phyloP scores from a whole-genome alignment of 2,888 invertebrate genomes.

The Morpho deidamia region DNA sequence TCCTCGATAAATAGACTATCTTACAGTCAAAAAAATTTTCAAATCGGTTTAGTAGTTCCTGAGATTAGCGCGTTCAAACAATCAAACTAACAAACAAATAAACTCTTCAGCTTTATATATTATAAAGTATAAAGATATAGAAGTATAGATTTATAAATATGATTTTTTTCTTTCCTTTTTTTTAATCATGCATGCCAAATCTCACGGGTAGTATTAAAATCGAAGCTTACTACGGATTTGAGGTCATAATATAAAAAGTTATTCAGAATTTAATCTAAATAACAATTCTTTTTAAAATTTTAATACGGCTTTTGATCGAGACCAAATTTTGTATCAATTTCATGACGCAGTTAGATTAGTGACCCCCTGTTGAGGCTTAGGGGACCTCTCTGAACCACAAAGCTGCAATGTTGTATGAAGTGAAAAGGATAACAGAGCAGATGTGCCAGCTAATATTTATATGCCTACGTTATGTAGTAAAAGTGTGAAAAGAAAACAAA shows the following conservation, averaged over 20 bases:
- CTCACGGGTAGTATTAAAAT: neutral
- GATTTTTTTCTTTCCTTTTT: too few relatives aligned
- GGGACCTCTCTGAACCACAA: conserved; percentile 40
- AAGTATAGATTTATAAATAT: too few relatives aligned
- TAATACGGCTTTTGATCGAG: conserved; percentile 51
- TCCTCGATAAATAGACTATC: too few relatives aligned
- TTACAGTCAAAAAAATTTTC: too few relatives aligned
- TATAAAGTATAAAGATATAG: too few relatives aligned
- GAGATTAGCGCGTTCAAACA: too few relatives aligned
- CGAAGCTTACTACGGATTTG: neutral
- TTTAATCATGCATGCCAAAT: neutral
- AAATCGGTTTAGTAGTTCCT: too few relatives aligned
- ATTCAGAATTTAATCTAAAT: conserved; percentile 28
- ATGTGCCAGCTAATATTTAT: neutral
- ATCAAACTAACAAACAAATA: too few relatives aligned
- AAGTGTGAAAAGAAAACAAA: too few relatives aligned
- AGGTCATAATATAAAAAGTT: conserved; percentile 12
- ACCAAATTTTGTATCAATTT: conserved; percentile 69
- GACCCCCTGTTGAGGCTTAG: conserved; percentile 47
- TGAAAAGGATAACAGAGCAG: conserved; percentile 1
- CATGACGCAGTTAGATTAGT: conserved; percentile 56
- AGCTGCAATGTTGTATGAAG: conserved; percentile 22
- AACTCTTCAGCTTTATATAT: too few relatives aligned
- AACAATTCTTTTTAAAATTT: conserved; percentile 33
- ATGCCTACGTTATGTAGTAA: neutral